Conservation (phyloP, 1,140 invertebrate species). For the Microplitis demolitor region DNA sequence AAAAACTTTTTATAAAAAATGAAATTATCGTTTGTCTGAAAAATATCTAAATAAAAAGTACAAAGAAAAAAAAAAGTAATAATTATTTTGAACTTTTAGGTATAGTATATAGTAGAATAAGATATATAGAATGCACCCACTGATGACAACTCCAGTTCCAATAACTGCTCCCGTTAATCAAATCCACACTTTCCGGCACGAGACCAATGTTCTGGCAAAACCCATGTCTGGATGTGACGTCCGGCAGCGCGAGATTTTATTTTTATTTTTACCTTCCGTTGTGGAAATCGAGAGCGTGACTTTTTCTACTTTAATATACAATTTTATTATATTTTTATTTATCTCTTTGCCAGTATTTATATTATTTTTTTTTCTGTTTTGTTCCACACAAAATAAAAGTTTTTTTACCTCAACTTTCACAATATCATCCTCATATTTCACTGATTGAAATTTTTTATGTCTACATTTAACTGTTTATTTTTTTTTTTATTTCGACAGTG, state of each 20-base stretch:
- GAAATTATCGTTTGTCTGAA: no score
- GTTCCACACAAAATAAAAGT: not conserved
- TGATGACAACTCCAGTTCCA: slow-evolving; percentile 31
- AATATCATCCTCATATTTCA: not conserved
- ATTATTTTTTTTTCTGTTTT: not conserved
- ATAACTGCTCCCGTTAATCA: slow-evolving; percentile 44
- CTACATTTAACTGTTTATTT: not conserved
- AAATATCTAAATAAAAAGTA: no score
- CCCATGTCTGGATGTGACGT: slow-evolving; percentile 19
- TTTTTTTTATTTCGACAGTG: no score
- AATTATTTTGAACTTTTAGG: no score
- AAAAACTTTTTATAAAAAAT: no score
- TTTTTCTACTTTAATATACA: not conserved
- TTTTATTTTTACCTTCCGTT: not conserved
- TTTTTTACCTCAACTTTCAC: not conserved
- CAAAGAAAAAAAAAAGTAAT: no score
- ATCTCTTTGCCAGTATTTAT: not conserved
- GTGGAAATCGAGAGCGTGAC: not conserved
- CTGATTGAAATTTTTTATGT: not conserved
- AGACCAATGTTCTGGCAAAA: slow-evolving; percentile 15
- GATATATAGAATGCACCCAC: not conserved
- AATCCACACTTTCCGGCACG: slow-evolving; percentile 35
- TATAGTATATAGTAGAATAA: not conserved
- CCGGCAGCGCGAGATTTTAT: slow-evolving; percentile 17
- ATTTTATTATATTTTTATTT: not conserved